Evolutionary conservation across 2,113 vertebrate species (phyloP), one percentile per base, ranked within the genome.

Genomic region (Sinocyclocheilus rhinocerous): DNA sequence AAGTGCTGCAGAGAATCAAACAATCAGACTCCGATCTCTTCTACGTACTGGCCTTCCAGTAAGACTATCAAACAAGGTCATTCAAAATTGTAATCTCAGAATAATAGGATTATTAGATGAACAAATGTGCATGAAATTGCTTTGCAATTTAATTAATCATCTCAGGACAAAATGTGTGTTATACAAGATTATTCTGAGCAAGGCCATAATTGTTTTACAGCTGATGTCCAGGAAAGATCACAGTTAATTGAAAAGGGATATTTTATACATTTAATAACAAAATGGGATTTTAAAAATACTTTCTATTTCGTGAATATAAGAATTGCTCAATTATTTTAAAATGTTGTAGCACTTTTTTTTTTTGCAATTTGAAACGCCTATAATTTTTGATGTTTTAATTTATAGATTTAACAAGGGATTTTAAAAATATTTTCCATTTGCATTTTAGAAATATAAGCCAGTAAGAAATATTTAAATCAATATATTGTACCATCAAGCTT

Each of bases 21-120:
- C 84, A 77, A 55, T 79, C 61, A 15, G 65, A 85, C 52, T 86
- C 59, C 24, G 67, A 80, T 5, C 33, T 82, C 39, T 89, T 87
- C 79, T 52, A 81, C 39, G 83, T 85, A 89, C 24, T 59, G 12
- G 70, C 48, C 82, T 87, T 84, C 87, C 73, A 83, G 70, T 83
- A 75, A 85, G 16, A 15, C 13, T 73, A n/a, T 59, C 81, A 79
- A 79, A 73, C 69, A 18, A 83, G 85, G 84, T 79, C 45, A 67
- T 29, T 63, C 57, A 76, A 39, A 75, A 48, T 36, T 75, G 24
- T 67, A 65, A 79, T 84, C 39, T 63, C 52, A 73, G 6, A 59
- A 70, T 77, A 84, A 84, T 70, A 83, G 39, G n/a, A 79, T 84
- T 84, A 84, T 57, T 84, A 42, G 69, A 75, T 45, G 69, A 73